Percentiles rank a stretch among this genome's conserved stretches.
Evolutionary conservation across 2,797 vertebrate genomes (phyloP).

Genomic region (Tenualosa thibaudeaui): DNA sequence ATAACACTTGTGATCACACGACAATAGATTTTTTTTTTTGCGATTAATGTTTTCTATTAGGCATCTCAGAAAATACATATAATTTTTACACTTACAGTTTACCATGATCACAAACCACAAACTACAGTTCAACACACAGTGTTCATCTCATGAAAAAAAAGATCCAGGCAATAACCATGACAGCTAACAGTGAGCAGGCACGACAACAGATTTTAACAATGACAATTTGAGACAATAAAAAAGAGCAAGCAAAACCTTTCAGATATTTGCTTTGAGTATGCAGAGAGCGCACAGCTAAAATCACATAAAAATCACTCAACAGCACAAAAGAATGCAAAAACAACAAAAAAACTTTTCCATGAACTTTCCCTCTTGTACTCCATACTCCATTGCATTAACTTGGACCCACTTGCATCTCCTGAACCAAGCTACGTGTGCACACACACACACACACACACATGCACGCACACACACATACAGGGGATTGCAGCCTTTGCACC

Average conservation of each 20-base stretch:
- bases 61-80: too few species aligned
- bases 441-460: constrained; percentile 13
- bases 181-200: too few species aligned
- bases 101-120: too few species aligned
- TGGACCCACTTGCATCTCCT: not conserved
- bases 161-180: too few species aligned
- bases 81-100: too few species aligned
- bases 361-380: not conserved
- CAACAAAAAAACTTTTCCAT: not conserved
- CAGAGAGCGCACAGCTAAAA: not conserved
- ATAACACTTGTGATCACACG: not conserved
- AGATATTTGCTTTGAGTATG: not conserved
- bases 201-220: not conserved
- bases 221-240: not conserved
- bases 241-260: not conserved
- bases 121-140: too few species aligned
- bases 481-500: not conserved
- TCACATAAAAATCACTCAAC: not conserved
- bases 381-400: not conserved
- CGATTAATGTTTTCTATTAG: too few species aligned
- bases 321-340: too few species aligned
- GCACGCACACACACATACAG: not conserved
- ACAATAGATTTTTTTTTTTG: too few species aligned
- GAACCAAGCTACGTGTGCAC: not conserved
- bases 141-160: too few species aligned